Evolutionary conservation across 2,888 invertebrate species (phyloP), one percentile per base, ranked within the genome.

Genomic region (Acrocyrtus sp.): DNA sequence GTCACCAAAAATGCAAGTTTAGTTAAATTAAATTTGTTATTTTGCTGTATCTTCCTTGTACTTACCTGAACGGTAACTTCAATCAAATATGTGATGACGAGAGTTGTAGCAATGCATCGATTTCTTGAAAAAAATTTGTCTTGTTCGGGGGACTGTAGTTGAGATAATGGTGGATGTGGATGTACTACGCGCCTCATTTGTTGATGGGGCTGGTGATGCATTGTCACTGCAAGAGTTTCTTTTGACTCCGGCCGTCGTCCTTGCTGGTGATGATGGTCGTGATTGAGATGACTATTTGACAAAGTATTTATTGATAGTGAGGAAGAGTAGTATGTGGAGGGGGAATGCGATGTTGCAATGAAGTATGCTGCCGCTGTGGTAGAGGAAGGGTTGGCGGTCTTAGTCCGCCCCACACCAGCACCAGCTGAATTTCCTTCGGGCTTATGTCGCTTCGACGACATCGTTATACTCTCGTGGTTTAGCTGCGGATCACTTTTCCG

Each of bases 51-150:
- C n/a, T n/a, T n/a, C n/a, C n/a, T n/a, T n/a, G n/a, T n/a, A n/a
- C 72, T 66, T 69, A 81, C 81, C 77, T 81, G 80, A 61, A 81
- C 76, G 22, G 74, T 72, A n/a, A 76, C 77, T 73, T 81, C 81
- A 75, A 79, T 78, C 63, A 81, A 75, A 72, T 81, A 81, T 61
- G 80, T 78, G 58, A 79, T 68, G 68, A 81, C 76, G 57, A 80
- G 80, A 61, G 77, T 74, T 48, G 80, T 77, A 51, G 79, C 78
- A 45, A 75, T 75, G 45, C 74, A 56, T 53, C 79, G 70, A 72
- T 75, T 72, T 65, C 51, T 72, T 61, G 72, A 58, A 45, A 60
- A 61, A 61, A 61, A 60, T 50, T 51, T 58, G 57, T 68, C 57
- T 8, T 19, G 50, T 24, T 45, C 60, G 12, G 6, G 12, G 24